A percentile compares a stretch with the other conserved stretches of the same genome.
These are phyloP conservation scores for Alloplasta piceator DNA, from an alignment of 2,888 invertebrate genomes.

Conservation along the genomic window DNA sequence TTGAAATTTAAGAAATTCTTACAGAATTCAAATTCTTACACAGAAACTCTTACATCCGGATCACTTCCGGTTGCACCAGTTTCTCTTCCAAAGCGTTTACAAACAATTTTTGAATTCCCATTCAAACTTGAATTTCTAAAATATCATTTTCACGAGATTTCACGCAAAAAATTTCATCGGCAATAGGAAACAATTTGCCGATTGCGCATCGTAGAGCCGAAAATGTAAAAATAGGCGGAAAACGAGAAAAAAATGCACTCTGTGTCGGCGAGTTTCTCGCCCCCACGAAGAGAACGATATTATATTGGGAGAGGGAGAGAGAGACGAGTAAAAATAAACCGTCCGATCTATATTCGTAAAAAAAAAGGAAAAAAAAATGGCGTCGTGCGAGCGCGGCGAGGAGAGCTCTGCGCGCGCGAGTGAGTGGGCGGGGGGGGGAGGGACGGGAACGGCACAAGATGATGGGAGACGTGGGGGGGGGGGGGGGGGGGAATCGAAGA, in stretches of 20 bases:
- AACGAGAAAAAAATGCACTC: constrained; percentile 23
- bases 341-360: constrained; percentile 57
- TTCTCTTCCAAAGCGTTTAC: no score
- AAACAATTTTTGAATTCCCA: no score
- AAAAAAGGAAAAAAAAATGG: constrained; percentile 4
- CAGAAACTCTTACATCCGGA: no score
- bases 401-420: constrained; percentile 14
- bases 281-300: constrained; percentile 43
- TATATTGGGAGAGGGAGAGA: constrained; percentile 33
- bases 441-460: constrained; percentile 33
- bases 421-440: constrained; percentile 23
- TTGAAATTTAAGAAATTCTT: no score
- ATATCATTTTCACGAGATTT: no score
- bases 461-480: constrained; percentile 19
- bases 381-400: constrained; percentile 20
- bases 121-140: no score
- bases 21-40: no score
- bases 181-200: no score
- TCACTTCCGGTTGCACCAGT: no score
- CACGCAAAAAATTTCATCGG: no score
- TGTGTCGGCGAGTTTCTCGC: constrained; percentile 46
- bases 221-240: neutral
- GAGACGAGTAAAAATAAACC: constrained; percentile 58
- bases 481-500: constrained; percentile 38
- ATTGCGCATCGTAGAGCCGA: neutral